Base-by-base conservation (phyloP, 2,888 invertebrate genomes). In the Synanthedon tipuliformis region DNA sequence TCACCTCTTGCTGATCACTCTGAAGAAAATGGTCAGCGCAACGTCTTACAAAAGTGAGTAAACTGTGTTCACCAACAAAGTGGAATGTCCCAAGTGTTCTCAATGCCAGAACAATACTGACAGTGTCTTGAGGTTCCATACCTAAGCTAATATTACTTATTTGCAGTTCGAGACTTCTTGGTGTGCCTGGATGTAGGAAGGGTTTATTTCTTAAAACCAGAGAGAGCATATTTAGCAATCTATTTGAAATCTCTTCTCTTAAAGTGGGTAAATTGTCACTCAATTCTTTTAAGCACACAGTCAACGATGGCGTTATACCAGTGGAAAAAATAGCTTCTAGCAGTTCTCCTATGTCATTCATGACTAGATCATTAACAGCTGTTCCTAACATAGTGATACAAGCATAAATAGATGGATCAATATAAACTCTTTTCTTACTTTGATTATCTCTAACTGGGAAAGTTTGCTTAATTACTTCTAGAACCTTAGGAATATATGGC, bases 271-370 rank as follows among this genome's bases (percentile, higher is more conserved):
- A 93, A 71, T 94, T 93, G 58, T 92, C 91, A 18, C 97, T 96
- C 49, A 99, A 85, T 79, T 98, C 98, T 57, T 95, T 90, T 34
- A 99, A 83, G 53, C 97, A 95, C 41, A 96, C 94, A 0, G 98
- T 98, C 54, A 99, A 85, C 0, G 97, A 94, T 10, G 95, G 93
- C 63, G 96, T 95, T 0, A 99, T 88, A 0, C 98, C 97, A 5
- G 96, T 95, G 1, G 94, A 93, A 71, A 98, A 91, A 95, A 99
- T 97, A 50, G 94, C 92, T 61, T 97, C 97, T 34, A 99, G 82
- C 48, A 98, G 89, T 55, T 95, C 94, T 55, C 91, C 91, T 4
- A 98, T 93, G 62, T 96, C 95, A 61, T 88, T 81, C 7, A 92
- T 90, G 12, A 96, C 94, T 40, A 92, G 89, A 23, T 92, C 91